Evolutionary conservation across 2,888 invertebrate species (phyloP).

Genomic region (Dynastes hyllus): DNA sequence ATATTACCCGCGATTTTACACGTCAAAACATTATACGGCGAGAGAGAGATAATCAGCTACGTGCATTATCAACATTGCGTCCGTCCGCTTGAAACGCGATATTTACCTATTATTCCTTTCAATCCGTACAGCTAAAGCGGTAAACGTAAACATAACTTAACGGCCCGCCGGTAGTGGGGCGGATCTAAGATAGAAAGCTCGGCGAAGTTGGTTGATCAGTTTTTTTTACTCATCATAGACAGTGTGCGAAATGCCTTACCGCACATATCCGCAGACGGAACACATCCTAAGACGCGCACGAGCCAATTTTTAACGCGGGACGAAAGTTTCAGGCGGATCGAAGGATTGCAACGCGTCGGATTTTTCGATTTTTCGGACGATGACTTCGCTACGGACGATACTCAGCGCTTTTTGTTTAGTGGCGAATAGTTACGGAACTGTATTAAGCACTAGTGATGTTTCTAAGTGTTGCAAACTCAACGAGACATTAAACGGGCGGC

Average conservation of each 20-base stretch:
- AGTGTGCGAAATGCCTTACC: slow-evolving; percentile 29
- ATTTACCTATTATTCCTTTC: slow-evolving; percentile 25
- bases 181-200: slow-evolving; percentile 40
- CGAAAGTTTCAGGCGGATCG: too few species aligned
- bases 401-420: slow-evolving; percentile 11
- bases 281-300: background rate
- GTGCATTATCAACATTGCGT: slow-evolving; percentile 17
- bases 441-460: slow-evolving; percentile 25
- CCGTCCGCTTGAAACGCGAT: slow-evolving; percentile 11
- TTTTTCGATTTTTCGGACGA: slow-evolving; percentile 9
- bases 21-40: background rate
- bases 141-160: slow-evolving; percentile 24
- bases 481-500: slow-evolving; percentile 20
- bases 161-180: slow-evolving; percentile 31
- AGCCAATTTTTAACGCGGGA: slow-evolving; percentile 8
- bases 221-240: slow-evolving; percentile 40
- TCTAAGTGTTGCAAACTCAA: slow-evolving; percentile 37
- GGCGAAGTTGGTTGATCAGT: slow-evolving; percentile 27
- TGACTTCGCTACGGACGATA: slow-evolving; percentile 24
- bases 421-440: background rate
- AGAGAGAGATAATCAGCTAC: background rate
- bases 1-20: slow-evolving; percentile 12
- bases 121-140: background rate
- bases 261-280: slow-evolving; percentile 19
- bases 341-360: background rate